These are phyloP conservation scores for Brenthis hecate DNA, from an alignment of 2,888 invertebrate genomes.

Conservation along the genomic window DNA sequence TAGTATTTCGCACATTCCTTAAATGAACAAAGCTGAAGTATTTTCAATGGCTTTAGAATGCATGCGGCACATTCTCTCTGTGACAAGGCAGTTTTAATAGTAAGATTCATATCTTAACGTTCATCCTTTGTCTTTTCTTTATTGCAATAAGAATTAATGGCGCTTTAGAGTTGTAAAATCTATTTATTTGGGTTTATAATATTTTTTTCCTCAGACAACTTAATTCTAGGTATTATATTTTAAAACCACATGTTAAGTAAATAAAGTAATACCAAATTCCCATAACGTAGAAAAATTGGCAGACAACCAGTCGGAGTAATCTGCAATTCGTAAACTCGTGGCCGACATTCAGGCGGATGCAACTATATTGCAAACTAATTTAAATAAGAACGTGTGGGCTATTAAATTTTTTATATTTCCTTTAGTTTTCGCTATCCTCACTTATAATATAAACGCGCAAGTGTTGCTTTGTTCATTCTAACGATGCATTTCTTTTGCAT, in stretches of 20 bases:
- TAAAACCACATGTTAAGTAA: too few relatives aligned
- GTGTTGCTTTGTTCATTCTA: too few relatives aligned
- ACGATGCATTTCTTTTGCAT: too few relatives aligned
- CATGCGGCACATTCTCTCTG: constrained; percentile 13
- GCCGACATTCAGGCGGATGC: not conserved
- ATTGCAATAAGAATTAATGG: not conserved
- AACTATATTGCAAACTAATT: constrained; percentile 1
- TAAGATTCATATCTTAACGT: constrained; percentile 20
- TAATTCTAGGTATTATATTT: too few relatives aligned
- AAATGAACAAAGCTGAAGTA: constrained; percentile 21
- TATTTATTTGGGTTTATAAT: too few relatives aligned
- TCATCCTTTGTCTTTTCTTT: constrained; percentile 17
- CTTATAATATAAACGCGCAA: too few relatives aligned
- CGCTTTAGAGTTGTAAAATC: too few relatives aligned
- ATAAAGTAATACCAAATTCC: not conserved
- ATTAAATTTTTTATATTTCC: not conserved
- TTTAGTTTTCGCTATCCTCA: too few relatives aligned
- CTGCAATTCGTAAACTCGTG: not conserved
- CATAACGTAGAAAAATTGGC: not conserved
- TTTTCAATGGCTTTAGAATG: constrained; percentile 20
- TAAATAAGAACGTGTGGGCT: not conserved
- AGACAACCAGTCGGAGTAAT: not conserved
- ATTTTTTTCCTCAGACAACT: too few relatives aligned
- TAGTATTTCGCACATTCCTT: constrained; percentile 31
- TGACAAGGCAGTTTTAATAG: constrained; percentile 23